Base-by-base conservation (phyloP, 2,113 vertebrate genomes). In the Helogale parvula region DNA sequence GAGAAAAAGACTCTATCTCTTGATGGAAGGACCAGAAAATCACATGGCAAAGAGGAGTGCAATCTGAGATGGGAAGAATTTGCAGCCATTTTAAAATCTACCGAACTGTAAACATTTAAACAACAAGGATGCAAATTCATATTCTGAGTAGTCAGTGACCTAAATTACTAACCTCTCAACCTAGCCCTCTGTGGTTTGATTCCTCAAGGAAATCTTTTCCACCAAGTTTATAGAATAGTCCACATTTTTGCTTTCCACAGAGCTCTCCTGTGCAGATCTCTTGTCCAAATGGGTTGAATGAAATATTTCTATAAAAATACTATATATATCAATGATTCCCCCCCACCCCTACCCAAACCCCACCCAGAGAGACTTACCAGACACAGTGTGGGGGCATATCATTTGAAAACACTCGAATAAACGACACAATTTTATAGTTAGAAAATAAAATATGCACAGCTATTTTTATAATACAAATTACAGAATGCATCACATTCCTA, bases 181-280 rank as follows among this genome's bases (percentile, higher is more conserved):
- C 47, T 66, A 31, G 14, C 38, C 10, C 19, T 68, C 79, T 96
- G 33, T 38, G 33, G 47, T 66, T 84, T 93, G 66, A 85, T 79
- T 95, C 71, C 38, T 89, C 68, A 89, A 93, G 60, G 23, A 94
- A 93, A 91, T 7, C 15, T 86, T 86, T 93, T 45, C 33, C 17
- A 60, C 89, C 29, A 68, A 77, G 45, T 93, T 89, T 77, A 80
- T 21, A 94, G 13, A 88, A 63, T 33, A 77, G n/a, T 11, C 41
- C 31, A 31, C 0, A 8, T 21, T 65, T 90, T 47, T 83, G 66
- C 38, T 89, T 83, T 92, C 74, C 50, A 96, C 68, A 82, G 71
- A 68, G 19, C 21, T 89, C 88, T 93, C 82, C 72, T 96, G 41
- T 93, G 60, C 50, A 90, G 90, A 87, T 86, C 72, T 76, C 52